A percentile compares a stretch with the other conserved stretches of the same genome.
Conservation (phyloP, 2,888 invertebrate genomes). For the Allygus modestus region DNA sequence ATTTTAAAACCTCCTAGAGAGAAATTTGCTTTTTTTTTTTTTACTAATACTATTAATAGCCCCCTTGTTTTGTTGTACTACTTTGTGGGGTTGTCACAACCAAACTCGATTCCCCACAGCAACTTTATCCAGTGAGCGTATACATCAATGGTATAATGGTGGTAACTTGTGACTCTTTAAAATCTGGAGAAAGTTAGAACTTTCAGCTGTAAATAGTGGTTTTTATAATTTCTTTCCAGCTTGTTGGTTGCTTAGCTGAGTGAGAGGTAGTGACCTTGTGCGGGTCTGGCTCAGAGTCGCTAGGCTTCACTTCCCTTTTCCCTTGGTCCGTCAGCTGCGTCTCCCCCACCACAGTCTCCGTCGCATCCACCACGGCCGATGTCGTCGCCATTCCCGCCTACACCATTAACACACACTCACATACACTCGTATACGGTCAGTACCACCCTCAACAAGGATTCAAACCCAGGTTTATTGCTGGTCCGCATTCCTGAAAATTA, state of each 20-base stretch:
- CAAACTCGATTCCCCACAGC: too few species aligned
- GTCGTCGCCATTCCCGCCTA: not conserved
- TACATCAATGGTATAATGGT: not conserved
- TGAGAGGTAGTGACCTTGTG: conserved; percentile 34
- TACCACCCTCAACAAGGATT: not conserved
- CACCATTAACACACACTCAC: conserved; percentile 8
- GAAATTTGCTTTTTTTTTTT: too few species aligned
- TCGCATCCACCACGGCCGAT: not conserved
- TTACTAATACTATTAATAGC: too few species aligned
- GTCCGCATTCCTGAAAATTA: not conserved
- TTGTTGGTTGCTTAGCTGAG: not conserved
- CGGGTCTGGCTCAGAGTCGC: conserved; percentile 17
- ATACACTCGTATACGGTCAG: conserved; percentile 5
- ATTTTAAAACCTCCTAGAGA: too few species aligned
- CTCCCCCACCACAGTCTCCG: not conserved
- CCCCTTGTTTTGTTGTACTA: too few species aligned
- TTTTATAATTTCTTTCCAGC: too few species aligned
- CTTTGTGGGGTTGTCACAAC: too few species aligned
- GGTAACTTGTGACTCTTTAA: not conserved
- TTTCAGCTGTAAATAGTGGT: not conserved
- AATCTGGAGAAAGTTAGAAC: not conserved
- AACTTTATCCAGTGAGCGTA: not conserved
- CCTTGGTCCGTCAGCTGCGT: not conserved
- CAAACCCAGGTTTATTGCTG: not conserved
- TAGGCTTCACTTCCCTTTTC: conserved; percentile 31